These are phyloP conservation scores for Nowickia ferox DNA, from an alignment of 2,888 invertebrate genomes.

Conservation along the genomic window DNA sequence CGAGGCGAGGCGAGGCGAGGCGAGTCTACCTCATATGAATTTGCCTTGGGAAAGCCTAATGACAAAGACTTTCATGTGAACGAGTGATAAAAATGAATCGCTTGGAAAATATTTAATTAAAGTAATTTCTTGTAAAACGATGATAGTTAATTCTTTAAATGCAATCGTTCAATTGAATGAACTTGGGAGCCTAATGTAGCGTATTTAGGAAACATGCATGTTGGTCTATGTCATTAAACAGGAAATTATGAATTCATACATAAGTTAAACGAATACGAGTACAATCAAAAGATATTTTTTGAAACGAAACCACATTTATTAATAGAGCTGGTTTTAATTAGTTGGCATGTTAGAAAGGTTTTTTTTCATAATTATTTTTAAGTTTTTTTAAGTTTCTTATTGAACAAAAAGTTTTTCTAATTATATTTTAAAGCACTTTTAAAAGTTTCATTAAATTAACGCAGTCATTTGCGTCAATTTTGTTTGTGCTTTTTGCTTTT, in stretches of 20 bases:
- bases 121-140: too few species aligned
- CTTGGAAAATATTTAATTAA: too few species aligned
- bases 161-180: not conserved
- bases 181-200: not conserved
- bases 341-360: conserved; percentile 44
- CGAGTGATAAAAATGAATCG: too few species aligned
- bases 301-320: conserved; percentile 54
- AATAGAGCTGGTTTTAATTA: conserved; percentile 53
- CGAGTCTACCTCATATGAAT: too few species aligned
- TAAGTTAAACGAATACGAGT: not conserved
- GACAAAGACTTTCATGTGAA: too few species aligned
- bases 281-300: conserved; percentile 43
- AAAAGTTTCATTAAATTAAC: conserved; percentile 45
- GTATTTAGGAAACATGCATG: not conserved
- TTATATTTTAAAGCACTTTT: not conserved
- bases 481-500: not conserved
- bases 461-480: conserved; percentile 38
- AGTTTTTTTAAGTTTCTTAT: not conserved
- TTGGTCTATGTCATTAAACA: conserved; percentile 10
- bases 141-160: too few species aligned
- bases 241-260: conserved; percentile 56
- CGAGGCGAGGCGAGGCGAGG: too few species aligned
- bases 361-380: conserved; percentile 6
- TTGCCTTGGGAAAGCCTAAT: too few species aligned
- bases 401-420: conserved; percentile 28